Conservation (phyloP, 1,140 invertebrate species). For the Aethina tumida region DNA sequence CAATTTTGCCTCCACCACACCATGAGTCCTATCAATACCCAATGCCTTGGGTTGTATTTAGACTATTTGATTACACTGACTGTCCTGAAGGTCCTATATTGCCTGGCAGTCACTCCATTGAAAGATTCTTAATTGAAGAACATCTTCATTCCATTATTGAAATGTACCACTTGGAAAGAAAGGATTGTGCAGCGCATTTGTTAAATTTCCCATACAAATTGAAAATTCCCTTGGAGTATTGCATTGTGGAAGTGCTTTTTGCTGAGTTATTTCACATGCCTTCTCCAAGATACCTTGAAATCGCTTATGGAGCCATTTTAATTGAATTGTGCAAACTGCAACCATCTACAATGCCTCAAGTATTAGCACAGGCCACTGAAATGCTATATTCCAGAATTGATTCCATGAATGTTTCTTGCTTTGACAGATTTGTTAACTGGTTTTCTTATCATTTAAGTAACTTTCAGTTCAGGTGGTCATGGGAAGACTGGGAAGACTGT, state of each 20-base stretch:
- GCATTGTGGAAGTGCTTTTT: conserved; percentile 96
- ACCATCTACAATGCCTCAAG: conserved; percentile 94
- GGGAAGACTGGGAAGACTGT: conserved; percentile 90
- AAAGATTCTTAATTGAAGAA: conserved; percentile 96
- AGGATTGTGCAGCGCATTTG: conserved; percentile 89
- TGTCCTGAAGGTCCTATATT: conserved; percentile 87
- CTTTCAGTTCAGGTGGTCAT: conserved; percentile 98
- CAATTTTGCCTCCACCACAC: conserved; percentile 81
- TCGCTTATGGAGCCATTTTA: conserved; percentile 90
- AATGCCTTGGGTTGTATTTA: conserved; percentile 80
- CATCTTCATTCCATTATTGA: conserved; percentile 91
- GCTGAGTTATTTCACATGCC: conserved; percentile 91
- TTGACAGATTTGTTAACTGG: conserved; percentile 96
- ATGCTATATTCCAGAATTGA: conserved; percentile 93
- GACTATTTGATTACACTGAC: conserved; percentile 98
- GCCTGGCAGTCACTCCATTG: conserved; percentile 93
- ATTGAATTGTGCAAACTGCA: conserved; percentile 97
- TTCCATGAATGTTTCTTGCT: conserved; percentile 92
- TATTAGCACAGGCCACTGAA: conserved; percentile 94
- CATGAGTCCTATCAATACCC: conserved; percentile 83
- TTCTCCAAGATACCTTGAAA: conserved; percentile 75
- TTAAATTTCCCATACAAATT: conserved; percentile 86
- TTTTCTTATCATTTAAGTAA: conserved; percentile 99
- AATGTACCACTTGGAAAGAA: conserved; percentile 79
- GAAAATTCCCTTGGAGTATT: conserved; percentile 95